Percentiles rank a stretch among this genome's conserved stretches.
Conservation (phyloP, 2,888 invertebrate species). For the Tinea trinotella region DNA sequence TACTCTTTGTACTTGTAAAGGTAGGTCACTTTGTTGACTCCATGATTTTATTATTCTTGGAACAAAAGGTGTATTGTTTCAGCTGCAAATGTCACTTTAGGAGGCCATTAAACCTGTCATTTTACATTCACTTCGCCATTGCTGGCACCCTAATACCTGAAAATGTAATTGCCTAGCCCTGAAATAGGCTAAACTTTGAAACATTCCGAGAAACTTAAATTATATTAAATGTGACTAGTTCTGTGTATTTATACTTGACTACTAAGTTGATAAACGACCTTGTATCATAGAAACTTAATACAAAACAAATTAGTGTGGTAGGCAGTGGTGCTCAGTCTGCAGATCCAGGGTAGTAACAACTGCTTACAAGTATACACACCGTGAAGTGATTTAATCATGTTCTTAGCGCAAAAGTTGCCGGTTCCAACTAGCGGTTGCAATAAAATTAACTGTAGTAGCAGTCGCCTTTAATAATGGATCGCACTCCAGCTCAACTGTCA, state of each 20-base stretch:
- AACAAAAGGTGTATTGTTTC: constrained; percentile 15
- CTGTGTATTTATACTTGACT: neutral
- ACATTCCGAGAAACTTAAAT: neutral
- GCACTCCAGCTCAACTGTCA: too few relatives aligned
- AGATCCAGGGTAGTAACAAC: too few relatives aligned
- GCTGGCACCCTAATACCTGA: neutral
- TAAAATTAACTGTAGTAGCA: too few relatives aligned
- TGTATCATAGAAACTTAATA: too few relatives aligned
- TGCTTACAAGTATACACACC: too few relatives aligned
- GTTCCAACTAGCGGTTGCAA: too few relatives aligned
- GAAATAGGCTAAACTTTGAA: neutral
- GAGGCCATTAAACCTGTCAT: constrained; percentile 17
- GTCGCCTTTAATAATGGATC: too few relatives aligned
- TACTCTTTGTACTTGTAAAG: neutral
- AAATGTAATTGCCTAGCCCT: constrained; percentile 1
- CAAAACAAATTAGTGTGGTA: too few relatives aligned
- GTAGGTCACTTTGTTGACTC: constrained; percentile 14
- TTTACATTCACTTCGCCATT: constrained; percentile 15
- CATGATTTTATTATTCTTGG: constrained; percentile 18
- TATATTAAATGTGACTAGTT: neutral
- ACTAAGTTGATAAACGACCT: too few relatives aligned
- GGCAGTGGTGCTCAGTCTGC: too few relatives aligned
- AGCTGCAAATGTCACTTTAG: constrained; percentile 14
- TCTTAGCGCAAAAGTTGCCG: too few relatives aligned
- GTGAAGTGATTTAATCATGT: too few relatives aligned